Conservation (phyloP, 2,113 vertebrate genomes). For the Alaudala cheleensis region DNA sequence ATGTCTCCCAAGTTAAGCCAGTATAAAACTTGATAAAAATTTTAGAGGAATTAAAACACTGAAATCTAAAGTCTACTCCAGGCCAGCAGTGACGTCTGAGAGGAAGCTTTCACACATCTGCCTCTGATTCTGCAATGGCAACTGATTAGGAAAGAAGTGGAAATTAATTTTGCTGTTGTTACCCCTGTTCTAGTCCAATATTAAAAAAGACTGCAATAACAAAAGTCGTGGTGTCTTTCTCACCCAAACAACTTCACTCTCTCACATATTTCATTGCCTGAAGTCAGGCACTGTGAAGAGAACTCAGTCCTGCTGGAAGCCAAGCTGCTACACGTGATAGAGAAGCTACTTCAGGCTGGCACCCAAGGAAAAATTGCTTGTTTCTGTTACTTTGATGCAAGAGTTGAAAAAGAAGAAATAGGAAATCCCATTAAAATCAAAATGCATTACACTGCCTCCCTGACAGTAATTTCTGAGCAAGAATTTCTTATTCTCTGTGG, state of each 20-base stretch:
- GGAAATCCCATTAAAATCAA: not conserved
- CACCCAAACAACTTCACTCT: not conserved
- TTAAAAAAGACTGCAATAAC: not conserved
- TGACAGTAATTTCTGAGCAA: not conserved
- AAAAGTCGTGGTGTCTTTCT: not conserved
- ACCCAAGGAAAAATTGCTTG: not conserved
- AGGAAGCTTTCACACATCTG: not conserved
- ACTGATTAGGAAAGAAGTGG: not conserved
- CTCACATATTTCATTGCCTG: not conserved
- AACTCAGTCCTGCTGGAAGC: not conserved
- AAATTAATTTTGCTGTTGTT: not conserved
- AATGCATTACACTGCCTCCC: not conserved
- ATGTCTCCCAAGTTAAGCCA: not conserved
- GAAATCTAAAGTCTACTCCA: not conserved
- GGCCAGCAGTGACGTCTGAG: not conserved
- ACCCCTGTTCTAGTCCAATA: not conserved
- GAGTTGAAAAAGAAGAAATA: not conserved
- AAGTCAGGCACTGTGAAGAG: not conserved
- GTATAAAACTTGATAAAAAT: not conserved
- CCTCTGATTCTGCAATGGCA: not conserved
- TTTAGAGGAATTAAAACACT: not conserved
- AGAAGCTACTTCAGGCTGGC: not conserved
- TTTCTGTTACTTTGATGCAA: not conserved
- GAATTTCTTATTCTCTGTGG: not conserved
- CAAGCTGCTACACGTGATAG: fast-evolving